Evolutionary conservation across 2,888 invertebrate species (phyloP), one percentile per base, ranked within the genome.

Genomic region (Meiosimyza platycephala): DNA sequence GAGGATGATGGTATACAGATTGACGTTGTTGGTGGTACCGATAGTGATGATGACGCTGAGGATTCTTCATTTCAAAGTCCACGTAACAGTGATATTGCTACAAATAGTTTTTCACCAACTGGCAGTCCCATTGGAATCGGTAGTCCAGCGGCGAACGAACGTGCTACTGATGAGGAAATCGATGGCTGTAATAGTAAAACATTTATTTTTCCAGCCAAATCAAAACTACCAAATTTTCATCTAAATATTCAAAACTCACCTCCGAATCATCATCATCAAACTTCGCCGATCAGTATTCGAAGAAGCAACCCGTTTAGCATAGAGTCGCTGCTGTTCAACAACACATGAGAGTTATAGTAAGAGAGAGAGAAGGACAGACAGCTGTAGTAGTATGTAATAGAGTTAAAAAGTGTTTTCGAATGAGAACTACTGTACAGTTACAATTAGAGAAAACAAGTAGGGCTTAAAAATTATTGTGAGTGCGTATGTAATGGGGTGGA

Each of bases 281-380:
- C 85, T 65, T 90, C 90, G 85, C 92, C 90, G 89, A 91, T 89
- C 86, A 87, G 87, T 79, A 87, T 87, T 81, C 83, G 91, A 80
- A 90, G 90, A 78, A 85, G 79, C 73, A 95, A 95, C 88, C 95
- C 95, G 67, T 95, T 95, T 89, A 95, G 95, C 89, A 95, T 95
- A 91, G 95, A 95, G 85, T 95, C 95, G 74, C 88, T 95, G 80
- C 90, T 95, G 83, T 93, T 93, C 83, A 92, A 86, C 80, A 88
- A 87, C 72, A 87, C 84, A 80, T 84, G 84, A 84, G 82, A 81
- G 54, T 76, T 75, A 72, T 74, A 74, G 74, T 50, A 47, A 63
- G 48, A 68, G 71, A 12, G 18, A 28, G 51, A 67, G 22, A 33
- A 57, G 22, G 54, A 54, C 16, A n/a, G 48, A 48, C 22, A 40